These are phyloP conservation scores for Trissolcus japonicus DNA, from an alignment of 2,888 invertebrate species.

Conservation along the genomic window DNA sequence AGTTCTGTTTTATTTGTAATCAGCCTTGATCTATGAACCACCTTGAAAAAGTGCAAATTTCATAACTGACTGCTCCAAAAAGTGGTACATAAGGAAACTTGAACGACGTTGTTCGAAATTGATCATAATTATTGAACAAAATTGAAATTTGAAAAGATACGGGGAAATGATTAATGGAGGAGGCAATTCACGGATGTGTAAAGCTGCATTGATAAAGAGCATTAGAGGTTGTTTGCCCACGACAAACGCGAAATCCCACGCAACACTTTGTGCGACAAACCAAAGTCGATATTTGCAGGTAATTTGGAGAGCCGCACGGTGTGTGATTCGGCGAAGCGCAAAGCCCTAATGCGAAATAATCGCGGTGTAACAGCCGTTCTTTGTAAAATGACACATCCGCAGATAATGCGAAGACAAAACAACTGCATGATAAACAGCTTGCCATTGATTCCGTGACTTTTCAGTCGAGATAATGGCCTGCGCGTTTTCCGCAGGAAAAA, in stretches of 20 bases:
- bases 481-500: slow-evolving; percentile 54
- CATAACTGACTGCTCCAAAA: too few relatives aligned
- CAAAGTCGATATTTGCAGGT: slow-evolving; percentile 26
- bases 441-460: slow-evolving; percentile 57
- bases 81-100: too few relatives aligned
- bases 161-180: too few relatives aligned
- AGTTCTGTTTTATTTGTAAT: too few relatives aligned
- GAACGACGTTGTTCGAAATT: too few relatives aligned
- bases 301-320: slow-evolving; percentile 18
- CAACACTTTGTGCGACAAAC: slow-evolving; percentile 9
- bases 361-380: slow-evolving; percentile 49
- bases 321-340: slow-evolving; percentile 17
- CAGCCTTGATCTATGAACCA: too few relatives aligned
- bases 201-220: background rate
- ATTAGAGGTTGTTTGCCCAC: slow-evolving; percentile 4
- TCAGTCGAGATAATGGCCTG: slow-evolving; percentile 44
- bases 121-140: too few relatives aligned
- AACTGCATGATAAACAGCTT: slow-evolving; percentile 52
- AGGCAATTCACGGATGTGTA: too few relatives aligned
- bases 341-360: slow-evolving; percentile 33
- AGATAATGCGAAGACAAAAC: slow-evolving; percentile 59
- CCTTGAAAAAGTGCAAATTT: too few relatives aligned
- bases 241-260: slow-evolving; percentile 11
- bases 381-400: slow-evolving; percentile 55
- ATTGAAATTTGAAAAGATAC: too few relatives aligned